phyloP scores from a whole-genome alignment of 92 coral and sea anemone species.

The Palythoa grandis region DNA sequence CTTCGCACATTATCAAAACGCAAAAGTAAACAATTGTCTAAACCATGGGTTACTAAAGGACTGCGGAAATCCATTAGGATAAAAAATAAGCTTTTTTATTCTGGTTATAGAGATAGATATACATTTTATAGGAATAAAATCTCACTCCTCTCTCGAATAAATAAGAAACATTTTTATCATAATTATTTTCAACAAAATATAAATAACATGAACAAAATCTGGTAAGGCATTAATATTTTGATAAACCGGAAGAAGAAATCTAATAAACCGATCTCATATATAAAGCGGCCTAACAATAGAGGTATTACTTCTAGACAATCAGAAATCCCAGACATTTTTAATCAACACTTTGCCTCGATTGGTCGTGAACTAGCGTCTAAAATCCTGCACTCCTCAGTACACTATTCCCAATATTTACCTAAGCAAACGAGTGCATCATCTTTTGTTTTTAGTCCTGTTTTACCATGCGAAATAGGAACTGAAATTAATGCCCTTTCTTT shows the following conservation, averaged over 20 bases:
- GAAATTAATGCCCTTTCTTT: conserved; percentile 10
- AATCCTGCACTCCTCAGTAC: conserved; percentile 23
- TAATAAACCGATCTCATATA: conserved; percentile 3
- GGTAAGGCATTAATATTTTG: conserved; percentile 49
- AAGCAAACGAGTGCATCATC: background rate
- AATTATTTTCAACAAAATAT: conserved; percentile 47
- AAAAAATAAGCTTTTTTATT: conserved; percentile 55
- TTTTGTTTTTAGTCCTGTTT: background rate
- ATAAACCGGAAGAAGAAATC: conserved; percentile 8
- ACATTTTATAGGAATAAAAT: conserved; percentile 60
- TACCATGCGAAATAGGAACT: background rate
- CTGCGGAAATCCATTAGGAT: too few species aligned
- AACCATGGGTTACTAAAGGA: conserved; percentile 59
- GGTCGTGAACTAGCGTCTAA: conserved; percentile 21
- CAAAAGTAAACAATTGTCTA: conserved; percentile 1
- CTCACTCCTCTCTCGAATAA: background rate
- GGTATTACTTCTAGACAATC: conserved; percentile 21
- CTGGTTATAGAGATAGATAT: conserved; percentile 43
- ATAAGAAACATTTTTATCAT: conserved; percentile 30
- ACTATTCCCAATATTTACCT: conserved; percentile 2
- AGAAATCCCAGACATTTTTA: conserved; percentile 37
- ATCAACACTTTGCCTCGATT: background rate
- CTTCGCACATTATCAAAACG: conserved; percentile 31
- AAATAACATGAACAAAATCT: conserved; percentile 42
- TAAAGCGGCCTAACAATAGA: conserved; percentile 2